Evolutionary conservation across 2,797 vertebrate species (phyloP).

Genomic region (Pygocentrus nattereri): DNA sequence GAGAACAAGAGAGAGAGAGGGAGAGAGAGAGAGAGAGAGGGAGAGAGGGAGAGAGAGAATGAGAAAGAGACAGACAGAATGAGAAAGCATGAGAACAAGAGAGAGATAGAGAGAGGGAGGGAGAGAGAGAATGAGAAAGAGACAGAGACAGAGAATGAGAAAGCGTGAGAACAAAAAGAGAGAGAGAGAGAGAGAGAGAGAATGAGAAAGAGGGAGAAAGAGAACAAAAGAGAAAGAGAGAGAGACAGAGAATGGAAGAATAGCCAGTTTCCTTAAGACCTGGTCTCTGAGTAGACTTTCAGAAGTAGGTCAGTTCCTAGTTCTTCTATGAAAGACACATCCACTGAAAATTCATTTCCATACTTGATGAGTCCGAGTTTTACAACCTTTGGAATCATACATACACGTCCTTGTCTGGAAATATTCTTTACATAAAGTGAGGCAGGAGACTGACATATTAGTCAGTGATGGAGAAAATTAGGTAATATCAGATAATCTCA

Average conservation of each 20-base stretch:
- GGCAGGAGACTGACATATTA: not conserved
- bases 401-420: not conserved
- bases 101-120: too few relatives aligned
- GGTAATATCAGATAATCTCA: not conserved
- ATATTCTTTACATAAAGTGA: not conserved
- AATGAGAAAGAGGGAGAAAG: conserved; percentile 8
- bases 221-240: not conserved
- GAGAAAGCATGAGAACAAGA: too few relatives aligned
- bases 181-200: not conserved
- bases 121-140: too few relatives aligned
- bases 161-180: too few relatives aligned
- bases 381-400: not conserved
- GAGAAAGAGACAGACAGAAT: too few relatives aligned
- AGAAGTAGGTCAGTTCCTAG: conserved; percentile 33
- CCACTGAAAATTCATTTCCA: conserved; percentile 4
- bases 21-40: too few relatives aligned
- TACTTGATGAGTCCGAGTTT: not conserved
- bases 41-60: too few relatives aligned
- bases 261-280: not conserved
- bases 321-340: not conserved
- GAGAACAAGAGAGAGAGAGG: too few relatives aligned
- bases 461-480: not conserved
- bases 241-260: not conserved
- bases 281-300: conserved; percentile 13
- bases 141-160: too few relatives aligned